These are phyloP conservation scores for Xiphophorus couchianus DNA, from an alignment of 2,113 vertebrate species.

Conservation along the genomic window DNA sequence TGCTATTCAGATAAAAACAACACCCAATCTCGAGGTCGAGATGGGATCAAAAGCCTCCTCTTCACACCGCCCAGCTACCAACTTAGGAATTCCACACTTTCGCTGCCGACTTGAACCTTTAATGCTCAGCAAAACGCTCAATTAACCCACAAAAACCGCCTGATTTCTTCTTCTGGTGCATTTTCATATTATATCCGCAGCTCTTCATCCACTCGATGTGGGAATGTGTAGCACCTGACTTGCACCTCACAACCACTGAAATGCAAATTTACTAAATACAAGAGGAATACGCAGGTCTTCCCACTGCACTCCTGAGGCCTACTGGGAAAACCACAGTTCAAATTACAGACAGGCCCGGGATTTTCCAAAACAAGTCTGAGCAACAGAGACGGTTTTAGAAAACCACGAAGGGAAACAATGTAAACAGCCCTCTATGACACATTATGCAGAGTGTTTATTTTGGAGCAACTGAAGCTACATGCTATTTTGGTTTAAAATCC, in stretches of 20 bases:
- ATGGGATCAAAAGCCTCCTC: background rate
- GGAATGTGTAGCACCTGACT: background rate
- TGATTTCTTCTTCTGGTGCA: slow-evolving; percentile 12
- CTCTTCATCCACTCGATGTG: background rate
- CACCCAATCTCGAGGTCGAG: slow-evolving; percentile 24
- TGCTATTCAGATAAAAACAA: slow-evolving; percentile 32
- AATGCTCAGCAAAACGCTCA: slow-evolving; percentile 5
- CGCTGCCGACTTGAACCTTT: background rate
- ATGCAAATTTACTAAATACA: background rate
- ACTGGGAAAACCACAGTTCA: slow-evolving; percentile 59
- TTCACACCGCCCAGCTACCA: background rate
- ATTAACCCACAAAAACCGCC: background rate
- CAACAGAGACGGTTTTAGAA: slow-evolving; percentile 51
- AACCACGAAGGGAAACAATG: slow-evolving; percentile 54
- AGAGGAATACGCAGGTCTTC: slow-evolving; percentile 18
- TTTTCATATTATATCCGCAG: slow-evolving; percentile 9
- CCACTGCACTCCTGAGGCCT: slow-evolving; percentile 32
- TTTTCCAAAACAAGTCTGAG: slow-evolving; percentile 71
- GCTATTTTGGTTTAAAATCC: slow-evolving; percentile 3
- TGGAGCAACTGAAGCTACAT: slow-evolving; percentile 9
- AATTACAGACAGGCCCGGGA: slow-evolving; percentile 69
- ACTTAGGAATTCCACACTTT: slow-evolving; percentile 13
- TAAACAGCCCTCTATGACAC: slow-evolving; percentile 49
- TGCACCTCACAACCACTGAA: slow-evolving; percentile 4
- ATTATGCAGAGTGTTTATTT: slow-evolving; percentile 27